Base-by-base conservation (phyloP, 1,140 invertebrate genomes). In the Anastrepha ludens region DNA sequence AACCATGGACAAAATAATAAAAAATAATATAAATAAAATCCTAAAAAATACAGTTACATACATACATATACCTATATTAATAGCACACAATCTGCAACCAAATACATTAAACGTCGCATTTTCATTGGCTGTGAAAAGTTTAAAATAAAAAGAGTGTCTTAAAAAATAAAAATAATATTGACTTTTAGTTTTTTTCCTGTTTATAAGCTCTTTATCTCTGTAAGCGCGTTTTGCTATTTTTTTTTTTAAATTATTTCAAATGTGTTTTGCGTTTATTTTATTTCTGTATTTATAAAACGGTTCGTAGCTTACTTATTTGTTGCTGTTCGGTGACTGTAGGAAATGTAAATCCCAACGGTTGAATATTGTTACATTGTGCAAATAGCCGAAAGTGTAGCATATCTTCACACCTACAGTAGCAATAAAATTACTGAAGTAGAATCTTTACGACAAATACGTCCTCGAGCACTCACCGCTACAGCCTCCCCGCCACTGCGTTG, bases 101-200 rank as follows among this genome's bases (percentile, higher is more conserved):
- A 67, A 67, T 67, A 20, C 29, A 67, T 67, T 39, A 67, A 67
- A 65, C 41, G 39, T 0, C 65, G 65, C 65, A 9, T 67, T 41
- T 29, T 3, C 65, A 29, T 58, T 58, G 6, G 39, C 65, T 41
- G 20, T 41, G 20, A 29, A 20, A 67, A 67, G 65, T 67, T 20
- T 29, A 67, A 41, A 67, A 20, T 11, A 67, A 67, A 29, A 67
- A 20, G 65, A 67, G 39, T 67, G 29, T 41, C 20, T 67, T 67
- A 39, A 67, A 67, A 20, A 67, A 67, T 67, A 67, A 67, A 67
- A 67, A 41, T 41, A 67, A 67, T 67, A 67, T 67, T 67, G 65
- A 67, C 65, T 67, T 67, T 67, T 67, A 29, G 65, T 13, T 41
- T 67, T 39, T 67, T 29, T 29, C 29, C 29, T 29, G 29, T 29